These are phyloP conservation scores for Linnaemya vulpina DNA, from an alignment of 2,888 invertebrate species.

Conservation along the genomic window DNA sequence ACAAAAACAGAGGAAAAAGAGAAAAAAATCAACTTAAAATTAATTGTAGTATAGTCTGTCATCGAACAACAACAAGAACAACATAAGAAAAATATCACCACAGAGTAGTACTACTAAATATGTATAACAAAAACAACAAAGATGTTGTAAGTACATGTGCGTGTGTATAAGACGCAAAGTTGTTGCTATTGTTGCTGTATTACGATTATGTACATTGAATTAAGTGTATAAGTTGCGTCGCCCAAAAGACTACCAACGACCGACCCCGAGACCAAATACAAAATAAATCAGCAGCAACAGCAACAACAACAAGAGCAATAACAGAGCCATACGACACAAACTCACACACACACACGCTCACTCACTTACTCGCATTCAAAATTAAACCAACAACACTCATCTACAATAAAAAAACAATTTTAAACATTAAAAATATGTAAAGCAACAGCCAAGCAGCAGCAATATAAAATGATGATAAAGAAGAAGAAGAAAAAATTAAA, in stretches of 20 bases:
- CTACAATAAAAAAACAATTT: conserved; percentile 43
- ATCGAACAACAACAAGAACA: conserved; percentile 39
- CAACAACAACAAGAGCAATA: conserved; percentile 39
- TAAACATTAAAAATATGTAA: conserved; percentile 51
- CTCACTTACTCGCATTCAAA: conserved; percentile 33
- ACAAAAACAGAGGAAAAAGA: conserved; percentile 18
- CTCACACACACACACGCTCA: conserved; percentile 4
- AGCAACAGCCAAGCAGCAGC: conserved; percentile 65
- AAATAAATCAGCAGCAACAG: conserved; percentile 78
- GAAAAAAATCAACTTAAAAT: conserved; percentile 63
- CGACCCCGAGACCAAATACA: conserved; percentile 77
- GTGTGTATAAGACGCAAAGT: conserved; percentile 34
- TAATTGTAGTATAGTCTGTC: conserved; percentile 58
- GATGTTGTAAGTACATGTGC: conserved; percentile 49
- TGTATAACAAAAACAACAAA: conserved; percentile 44
- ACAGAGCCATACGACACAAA: conserved; percentile 47
- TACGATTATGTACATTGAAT: conserved; percentile 71
- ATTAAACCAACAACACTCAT: conserved; percentile 59
- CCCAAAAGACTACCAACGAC: conserved; percentile 79
- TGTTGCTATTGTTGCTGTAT: conserved; percentile 21
- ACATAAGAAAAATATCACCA: conserved; percentile 8
- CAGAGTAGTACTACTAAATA: conserved; percentile 41
- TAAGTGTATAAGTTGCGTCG: conserved; percentile 72
- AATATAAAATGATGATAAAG: conserved; percentile 30
- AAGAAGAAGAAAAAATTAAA: conserved; percentile 56